These are phyloP conservation scores for Alethe castanea DNA, from an alignment of 2,113 vertebrate species.

Conservation along the genomic window DNA sequence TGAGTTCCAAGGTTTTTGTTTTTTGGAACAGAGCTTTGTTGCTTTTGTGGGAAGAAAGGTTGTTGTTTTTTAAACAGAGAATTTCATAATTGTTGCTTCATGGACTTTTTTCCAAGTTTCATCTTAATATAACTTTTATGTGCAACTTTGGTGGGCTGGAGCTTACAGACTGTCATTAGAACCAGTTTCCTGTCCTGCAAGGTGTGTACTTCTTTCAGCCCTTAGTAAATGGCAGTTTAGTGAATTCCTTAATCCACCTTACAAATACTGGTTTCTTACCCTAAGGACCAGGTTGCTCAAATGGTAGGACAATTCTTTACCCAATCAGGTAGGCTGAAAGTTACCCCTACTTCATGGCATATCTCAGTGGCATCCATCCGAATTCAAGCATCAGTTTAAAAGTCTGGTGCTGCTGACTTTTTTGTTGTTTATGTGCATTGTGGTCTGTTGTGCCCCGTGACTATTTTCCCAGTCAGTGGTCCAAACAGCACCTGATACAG, in stretches of 20 bases:
- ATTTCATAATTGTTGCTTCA: background rate
- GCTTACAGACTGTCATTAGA: background rate
- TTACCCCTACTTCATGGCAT: accelerated
- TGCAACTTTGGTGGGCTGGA: background rate
- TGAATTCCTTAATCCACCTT: background rate
- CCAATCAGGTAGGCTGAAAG: background rate
- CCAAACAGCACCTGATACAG: background rate
- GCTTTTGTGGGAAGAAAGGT: accelerated
- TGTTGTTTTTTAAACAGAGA: background rate
- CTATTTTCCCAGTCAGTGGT: background rate
- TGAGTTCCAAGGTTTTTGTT: constrained; percentile 70
- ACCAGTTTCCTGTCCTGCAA: background rate
- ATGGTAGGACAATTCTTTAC: background rate
- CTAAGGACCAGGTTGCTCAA: background rate
- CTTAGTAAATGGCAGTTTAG: background rate
- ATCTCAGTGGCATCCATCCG: background rate
- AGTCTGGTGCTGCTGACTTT: background rate
- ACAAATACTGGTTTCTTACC: background rate
- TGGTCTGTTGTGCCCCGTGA: background rate
- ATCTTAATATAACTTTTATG: background rate
- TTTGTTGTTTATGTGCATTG: background rate
- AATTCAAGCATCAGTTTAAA: background rate
- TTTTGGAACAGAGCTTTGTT: background rate
- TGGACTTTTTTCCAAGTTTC: background rate
- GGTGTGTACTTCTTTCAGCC: background rate